Conservation (phyloP, 2,888 invertebrate genomes). For the Metacarcinus magister region DNA sequence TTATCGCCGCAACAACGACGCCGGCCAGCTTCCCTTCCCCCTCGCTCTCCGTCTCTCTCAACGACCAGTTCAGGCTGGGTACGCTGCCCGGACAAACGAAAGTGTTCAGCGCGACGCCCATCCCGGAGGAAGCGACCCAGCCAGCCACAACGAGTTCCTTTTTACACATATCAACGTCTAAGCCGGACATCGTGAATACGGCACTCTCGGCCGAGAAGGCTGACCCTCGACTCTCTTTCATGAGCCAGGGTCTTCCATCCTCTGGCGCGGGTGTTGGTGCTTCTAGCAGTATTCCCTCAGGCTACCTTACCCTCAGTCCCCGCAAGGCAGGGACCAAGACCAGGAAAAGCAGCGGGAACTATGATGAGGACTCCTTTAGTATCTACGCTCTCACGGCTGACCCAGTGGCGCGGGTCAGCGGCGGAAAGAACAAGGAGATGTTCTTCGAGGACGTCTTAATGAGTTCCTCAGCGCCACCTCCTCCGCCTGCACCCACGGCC, state of each 20-base stretch:
- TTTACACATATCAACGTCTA: conserved; percentile 78
- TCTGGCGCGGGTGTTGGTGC: conserved; percentile 46
- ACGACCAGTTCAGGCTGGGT: conserved; percentile 74
- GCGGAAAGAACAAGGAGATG: conserved; percentile 70
- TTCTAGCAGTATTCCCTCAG: conserved; percentile 68
- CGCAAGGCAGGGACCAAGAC: conserved; percentile 68
- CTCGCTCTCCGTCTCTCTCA: conserved; percentile 69
- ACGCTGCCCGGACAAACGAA: conserved; percentile 67
- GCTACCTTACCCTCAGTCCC: conserved; percentile 69
- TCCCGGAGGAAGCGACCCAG: conserved; percentile 64
- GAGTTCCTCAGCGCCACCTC: conserved; percentile 76
- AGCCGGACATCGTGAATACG: conserved; percentile 75
- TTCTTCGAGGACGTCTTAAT: conserved; percentile 75
- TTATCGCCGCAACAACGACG: conserved; percentile 75
- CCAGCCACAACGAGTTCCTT: conserved; percentile 72
- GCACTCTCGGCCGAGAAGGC: conserved; percentile 70
- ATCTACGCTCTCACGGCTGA: conserved; percentile 78
- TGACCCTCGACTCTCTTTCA: conserved; percentile 64
- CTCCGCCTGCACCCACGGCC: conserved; percentile 80
- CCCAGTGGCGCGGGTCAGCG: conserved; percentile 61
- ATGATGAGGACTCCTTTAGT: conserved; percentile 73
- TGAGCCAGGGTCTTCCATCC: conserved; percentile 59
- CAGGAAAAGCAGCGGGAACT: conserved; percentile 60
- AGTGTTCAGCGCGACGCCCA: conserved; percentile 65
- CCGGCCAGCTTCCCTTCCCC: conserved; percentile 68